These are phyloP conservation scores for Cyclina sinensis DNA, from an alignment of 1,140 invertebrate genomes.

Conservation along the genomic window DNA sequence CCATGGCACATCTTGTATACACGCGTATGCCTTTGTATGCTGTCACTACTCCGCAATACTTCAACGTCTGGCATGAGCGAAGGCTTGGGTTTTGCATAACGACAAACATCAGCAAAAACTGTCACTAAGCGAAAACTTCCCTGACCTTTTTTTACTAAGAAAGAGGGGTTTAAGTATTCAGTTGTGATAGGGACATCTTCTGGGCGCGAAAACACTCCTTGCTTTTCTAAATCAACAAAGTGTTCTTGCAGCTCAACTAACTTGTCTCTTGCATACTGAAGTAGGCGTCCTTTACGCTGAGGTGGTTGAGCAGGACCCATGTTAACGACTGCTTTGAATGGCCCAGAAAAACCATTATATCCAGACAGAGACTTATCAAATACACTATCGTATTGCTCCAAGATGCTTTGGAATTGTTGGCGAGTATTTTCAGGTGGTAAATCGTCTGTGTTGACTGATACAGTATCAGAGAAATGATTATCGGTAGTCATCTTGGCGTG, in stretches of 20 bases:
- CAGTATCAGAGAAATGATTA: neutral
- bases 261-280: slow-evolving; percentile 66
- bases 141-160: too few species aligned
- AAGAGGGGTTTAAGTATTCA: slow-evolving; percentile 66
- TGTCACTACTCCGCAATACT: slow-evolving; percentile 64
- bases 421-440: slow-evolving; percentile 49
- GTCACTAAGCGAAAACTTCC: slow-evolving; percentile 61
- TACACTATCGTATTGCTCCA: slow-evolving; percentile 56
- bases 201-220: slow-evolving; percentile 30
- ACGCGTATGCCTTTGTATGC: too few species aligned
- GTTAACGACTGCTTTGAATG: slow-evolving; percentile 69
- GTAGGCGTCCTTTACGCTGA: slow-evolving; percentile 71
- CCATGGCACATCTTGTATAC: slow-evolving; percentile 59
- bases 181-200: slow-evolving; percentile 55
- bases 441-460: slow-evolving; percentile 28
- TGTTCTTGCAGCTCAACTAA: slow-evolving; percentile 66
- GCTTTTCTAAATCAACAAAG: slow-evolving; percentile 68
- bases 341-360: slow-evolving; percentile 70
- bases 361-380: slow-evolving; percentile 59
- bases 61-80: slow-evolving; percentile 28
- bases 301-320: slow-evolving; percentile 74
- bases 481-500: too few species aligned
- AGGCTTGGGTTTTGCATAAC: too few species aligned
- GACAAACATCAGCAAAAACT: slow-evolving; percentile 70
- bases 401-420: slow-evolving; percentile 37